Evolutionary conservation across 2,113 vertebrate species (phyloP).

Genomic region (Pachyramphus minor): DNA sequence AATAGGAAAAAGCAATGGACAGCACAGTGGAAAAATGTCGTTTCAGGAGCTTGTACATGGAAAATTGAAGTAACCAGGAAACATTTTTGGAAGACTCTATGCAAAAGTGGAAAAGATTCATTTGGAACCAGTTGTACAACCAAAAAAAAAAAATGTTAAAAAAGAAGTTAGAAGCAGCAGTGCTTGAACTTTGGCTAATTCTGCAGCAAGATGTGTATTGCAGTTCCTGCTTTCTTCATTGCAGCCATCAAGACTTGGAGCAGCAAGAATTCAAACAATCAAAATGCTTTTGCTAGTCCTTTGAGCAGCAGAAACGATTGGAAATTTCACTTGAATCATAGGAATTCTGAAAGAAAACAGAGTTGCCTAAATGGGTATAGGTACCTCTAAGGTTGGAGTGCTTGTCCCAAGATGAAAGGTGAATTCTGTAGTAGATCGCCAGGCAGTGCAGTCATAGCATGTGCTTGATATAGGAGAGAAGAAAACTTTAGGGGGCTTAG

Average conservation of each 20-base stretch:
- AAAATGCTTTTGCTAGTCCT: not conserved
- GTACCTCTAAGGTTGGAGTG: not conserved
- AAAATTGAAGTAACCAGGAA: not conserved
- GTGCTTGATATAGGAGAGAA: not conserved
- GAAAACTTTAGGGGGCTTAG: not conserved
- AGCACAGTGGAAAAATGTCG: not conserved
- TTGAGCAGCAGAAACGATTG: not conserved
- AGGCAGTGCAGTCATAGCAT: not conserved
- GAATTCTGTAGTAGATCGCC: not conserved
- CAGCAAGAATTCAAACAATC: fast-evolving
- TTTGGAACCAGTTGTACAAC: not conserved
- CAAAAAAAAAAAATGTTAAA: not conserved
- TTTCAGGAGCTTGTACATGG: not conserved
- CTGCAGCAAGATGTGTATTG: not conserved
- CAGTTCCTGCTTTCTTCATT: not conserved
- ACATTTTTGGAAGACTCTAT: not conserved
- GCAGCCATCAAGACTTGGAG: not conserved
- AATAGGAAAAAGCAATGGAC: not conserved
- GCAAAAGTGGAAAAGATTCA: not conserved
- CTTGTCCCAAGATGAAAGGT: not conserved
- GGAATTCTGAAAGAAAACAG: not conserved
- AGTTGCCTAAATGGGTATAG: not conserved
- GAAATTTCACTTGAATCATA: not conserved
- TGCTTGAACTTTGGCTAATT: not conserved
- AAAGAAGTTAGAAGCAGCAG: not conserved